These are phyloP conservation scores for Dipodomys ordii DNA, from an alignment of 2,113 vertebrate genomes.

Conservation along the genomic window DNA sequence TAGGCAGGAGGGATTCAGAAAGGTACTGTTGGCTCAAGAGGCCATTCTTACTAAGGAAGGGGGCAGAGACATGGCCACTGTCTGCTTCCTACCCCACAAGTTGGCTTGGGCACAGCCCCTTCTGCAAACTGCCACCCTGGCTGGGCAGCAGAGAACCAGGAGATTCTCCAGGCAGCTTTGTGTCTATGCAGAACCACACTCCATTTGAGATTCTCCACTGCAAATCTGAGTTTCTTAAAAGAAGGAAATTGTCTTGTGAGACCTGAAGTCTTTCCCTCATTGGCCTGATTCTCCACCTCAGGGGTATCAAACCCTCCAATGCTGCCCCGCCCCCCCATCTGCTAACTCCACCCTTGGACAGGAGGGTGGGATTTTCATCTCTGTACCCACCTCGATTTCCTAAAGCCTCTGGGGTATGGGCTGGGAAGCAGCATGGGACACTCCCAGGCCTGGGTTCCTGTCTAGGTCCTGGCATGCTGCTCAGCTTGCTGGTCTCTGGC, in stretches of 20 bases:
- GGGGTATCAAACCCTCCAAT: not conserved
- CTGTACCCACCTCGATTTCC: not conserved
- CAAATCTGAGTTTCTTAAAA: not conserved
- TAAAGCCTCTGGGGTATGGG: not conserved
- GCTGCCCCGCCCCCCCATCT: not conserved
- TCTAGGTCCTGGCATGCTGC: not conserved
- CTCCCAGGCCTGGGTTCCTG: not conserved
- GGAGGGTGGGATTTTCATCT: not conserved
- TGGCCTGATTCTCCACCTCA: conserved; percentile 25
- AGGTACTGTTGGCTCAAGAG: not conserved
- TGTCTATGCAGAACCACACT: not conserved
- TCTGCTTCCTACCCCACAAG: not conserved
- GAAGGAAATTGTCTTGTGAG: not conserved
- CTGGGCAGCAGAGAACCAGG: rapidly evolving
- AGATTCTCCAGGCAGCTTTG: not conserved
- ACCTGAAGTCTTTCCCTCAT: conserved; percentile 6
- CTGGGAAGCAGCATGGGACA: not conserved
- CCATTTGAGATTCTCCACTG: not conserved
- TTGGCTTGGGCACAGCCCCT: not conserved
- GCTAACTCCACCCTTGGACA: not conserved
- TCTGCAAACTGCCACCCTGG: not conserved
- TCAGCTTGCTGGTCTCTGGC: not conserved
- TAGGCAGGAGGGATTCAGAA: not conserved
- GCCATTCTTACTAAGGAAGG: not conserved
- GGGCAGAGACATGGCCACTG: rapidly evolving